Conservation (phyloP, 35 echinoderm and acorn worm genomes). For the Eucidaris tribuloides region DNA sequence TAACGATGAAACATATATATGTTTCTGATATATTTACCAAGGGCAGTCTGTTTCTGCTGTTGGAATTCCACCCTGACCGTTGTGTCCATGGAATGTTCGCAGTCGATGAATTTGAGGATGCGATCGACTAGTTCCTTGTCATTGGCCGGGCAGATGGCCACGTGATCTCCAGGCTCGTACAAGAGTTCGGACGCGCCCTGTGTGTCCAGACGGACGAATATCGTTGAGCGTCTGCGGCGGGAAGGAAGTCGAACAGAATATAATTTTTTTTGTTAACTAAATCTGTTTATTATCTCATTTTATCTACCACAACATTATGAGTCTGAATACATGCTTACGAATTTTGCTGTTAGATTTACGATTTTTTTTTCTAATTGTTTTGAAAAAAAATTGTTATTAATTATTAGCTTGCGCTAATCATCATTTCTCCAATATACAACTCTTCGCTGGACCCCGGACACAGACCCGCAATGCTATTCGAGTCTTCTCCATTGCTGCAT, state of each 20-base stretch:
- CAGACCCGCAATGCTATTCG: too few species aligned
- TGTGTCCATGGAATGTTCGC: slow-evolving; percentile 28
- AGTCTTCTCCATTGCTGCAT: too few species aligned
- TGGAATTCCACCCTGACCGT: slow-evolving; percentile 57
- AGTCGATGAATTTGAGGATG: slow-evolving; percentile 29
- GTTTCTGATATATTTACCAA: slow-evolving; percentile 26
- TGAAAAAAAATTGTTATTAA: neutral
- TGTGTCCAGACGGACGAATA: slow-evolving; percentile 64
- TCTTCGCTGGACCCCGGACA: too few species aligned
- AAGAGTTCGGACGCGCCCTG: slow-evolving; percentile 63
- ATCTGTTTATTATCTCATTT: neutral
- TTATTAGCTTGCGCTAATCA: too few species aligned
- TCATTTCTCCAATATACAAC: too few species aligned
- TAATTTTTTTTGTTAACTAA: neutral
- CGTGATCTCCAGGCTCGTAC: slow-evolving; percentile 87
- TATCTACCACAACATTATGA: neutral
- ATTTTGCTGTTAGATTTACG: neutral
- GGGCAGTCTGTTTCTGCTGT: slow-evolving; percentile 41
- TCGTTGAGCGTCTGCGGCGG: slow-evolving; percentile 78
- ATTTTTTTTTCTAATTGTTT: neutral
- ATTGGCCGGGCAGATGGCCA: slow-evolving; percentile 85
- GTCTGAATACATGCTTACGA: neutral
- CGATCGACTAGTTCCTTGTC: slow-evolving; percentile 64
- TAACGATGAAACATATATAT: neutral
- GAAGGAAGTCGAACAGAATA: neutral